phyloP scores from a whole-genome alignment of 2,888 invertebrate species.

The Ophion costatus region DNA sequence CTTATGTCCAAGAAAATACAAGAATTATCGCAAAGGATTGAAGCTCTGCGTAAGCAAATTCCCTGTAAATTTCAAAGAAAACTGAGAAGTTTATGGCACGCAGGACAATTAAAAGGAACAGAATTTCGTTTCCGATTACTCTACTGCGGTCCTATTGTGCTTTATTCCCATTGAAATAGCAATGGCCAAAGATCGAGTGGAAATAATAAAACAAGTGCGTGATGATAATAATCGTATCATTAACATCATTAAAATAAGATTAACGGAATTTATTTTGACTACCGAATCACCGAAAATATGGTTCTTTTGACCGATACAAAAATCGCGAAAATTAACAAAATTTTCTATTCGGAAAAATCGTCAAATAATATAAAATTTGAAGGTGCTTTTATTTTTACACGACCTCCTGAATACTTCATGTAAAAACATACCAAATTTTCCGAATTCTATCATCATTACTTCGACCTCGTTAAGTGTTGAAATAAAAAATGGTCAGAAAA shows the following conservation, averaged over 20 bases:
- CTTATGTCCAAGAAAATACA: not conserved
- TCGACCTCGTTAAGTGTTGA: too few relatives aligned
- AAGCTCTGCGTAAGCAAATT: conserved; percentile 16
- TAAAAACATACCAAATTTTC: too few relatives aligned
- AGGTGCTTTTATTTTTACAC: too few relatives aligned
- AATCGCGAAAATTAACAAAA: conserved; percentile 20
- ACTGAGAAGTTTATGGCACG: conserved; percentile 50
- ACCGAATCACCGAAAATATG: conserved; percentile 29
- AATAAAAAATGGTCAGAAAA: too few relatives aligned
- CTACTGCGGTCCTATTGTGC: conserved; percentile 53
- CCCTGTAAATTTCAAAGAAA: conserved; percentile 71
- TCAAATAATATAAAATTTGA: conserved; percentile 7
- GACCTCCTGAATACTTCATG: too few relatives aligned
- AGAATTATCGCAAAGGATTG: not conserved
- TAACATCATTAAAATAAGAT: not conserved
- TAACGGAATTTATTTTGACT: not conserved
- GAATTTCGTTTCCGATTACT: conserved; percentile 65
- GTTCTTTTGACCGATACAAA: conserved; percentile 19
- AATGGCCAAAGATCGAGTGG: not conserved
- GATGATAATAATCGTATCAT: not conserved
- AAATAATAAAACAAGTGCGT: conserved; percentile 19
- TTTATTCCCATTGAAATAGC: conserved; percentile 5
- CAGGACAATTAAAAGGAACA: conserved; percentile 69
- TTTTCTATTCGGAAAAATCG: not conserved
- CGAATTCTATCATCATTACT: too few relatives aligned